phyloP scores from a whole-genome alignment of 2,797 vertebrate species.

The Ceyx erithaca region DNA sequence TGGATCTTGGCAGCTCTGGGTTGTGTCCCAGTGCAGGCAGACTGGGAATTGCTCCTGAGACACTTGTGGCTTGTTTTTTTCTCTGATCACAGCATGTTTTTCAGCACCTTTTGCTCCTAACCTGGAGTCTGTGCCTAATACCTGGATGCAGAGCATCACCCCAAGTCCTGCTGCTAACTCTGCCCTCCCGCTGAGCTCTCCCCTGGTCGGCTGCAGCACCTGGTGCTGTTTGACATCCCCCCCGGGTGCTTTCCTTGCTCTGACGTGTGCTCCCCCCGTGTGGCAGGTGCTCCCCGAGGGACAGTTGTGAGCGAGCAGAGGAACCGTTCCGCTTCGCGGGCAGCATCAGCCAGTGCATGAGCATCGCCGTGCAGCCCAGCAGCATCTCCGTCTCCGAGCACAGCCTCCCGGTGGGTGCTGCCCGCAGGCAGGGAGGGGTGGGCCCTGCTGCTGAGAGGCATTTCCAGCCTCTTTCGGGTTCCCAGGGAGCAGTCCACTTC shows the following conservation, averaged over 20 bases:
- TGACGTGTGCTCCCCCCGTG: not conserved
- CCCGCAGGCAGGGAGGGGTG: rapidly evolving
- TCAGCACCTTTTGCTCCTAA: not conserved
- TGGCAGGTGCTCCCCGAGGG: conserved; percentile 91
- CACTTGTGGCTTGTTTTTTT: not conserved
- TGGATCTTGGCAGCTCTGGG: rapidly evolving
- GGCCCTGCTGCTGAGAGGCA: rapidly evolving
- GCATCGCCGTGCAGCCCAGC: conserved; percentile 88
- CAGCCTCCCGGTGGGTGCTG: conserved; percentile 86
- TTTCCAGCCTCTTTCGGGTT: not conserved
- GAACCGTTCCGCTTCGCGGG: conserved; percentile 93
- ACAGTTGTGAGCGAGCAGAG: conserved; percentile 88
- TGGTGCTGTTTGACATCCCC: not conserved
- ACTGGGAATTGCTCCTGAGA: not conserved
- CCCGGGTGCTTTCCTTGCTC: rapidly evolving
- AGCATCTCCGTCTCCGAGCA: conserved; percentile 96
- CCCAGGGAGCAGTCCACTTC: rapidly evolving
- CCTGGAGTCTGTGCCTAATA: too few species aligned
- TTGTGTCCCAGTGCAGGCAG: not conserved
- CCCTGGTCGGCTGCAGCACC: not conserved
- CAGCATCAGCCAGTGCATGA: conserved; percentile 89
- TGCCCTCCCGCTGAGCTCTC: rapidly evolving
- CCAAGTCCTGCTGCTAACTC: not conserved
- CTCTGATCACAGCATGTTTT: not conserved
- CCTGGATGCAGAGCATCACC: rapidly evolving